Evolutionary conservation across 2,888 invertebrate species (phyloP).

Genomic region (Metellina segmentata): DNA sequence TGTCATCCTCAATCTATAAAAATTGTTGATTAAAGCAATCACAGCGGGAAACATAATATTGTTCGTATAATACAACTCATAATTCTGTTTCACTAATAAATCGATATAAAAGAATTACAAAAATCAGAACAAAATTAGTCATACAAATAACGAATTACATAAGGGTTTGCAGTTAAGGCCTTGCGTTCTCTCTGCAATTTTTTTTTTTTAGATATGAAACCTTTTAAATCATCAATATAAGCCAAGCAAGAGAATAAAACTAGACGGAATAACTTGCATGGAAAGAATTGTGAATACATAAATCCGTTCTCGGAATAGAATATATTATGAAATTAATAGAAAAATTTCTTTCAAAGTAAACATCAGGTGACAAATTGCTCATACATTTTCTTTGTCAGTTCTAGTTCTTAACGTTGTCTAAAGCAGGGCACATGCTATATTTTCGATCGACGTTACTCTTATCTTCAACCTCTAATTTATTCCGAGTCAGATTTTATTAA

Average conservation of each 20-base stretch:
- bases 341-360: slow-evolving; percentile 4
- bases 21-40: too few relatives aligned
- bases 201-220: too few relatives aligned
- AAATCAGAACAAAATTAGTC: too few relatives aligned
- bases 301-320: background rate
- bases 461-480: slow-evolving; percentile 59
- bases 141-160: too few relatives aligned
- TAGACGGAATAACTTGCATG: background rate
- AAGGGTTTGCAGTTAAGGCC: too few relatives aligned
- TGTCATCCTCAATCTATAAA: too few relatives aligned
- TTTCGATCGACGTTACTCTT: slow-evolving; percentile 27
- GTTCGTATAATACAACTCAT: too few relatives aligned
- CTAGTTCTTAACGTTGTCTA: slow-evolving; percentile 30
- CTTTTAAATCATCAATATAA: too few relatives aligned
- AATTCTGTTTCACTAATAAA: too few relatives aligned
- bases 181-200: too few relatives aligned
- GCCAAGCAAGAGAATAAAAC: background rate
- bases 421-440: slow-evolving; percentile 8
- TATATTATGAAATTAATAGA: slow-evolving; percentile 11
- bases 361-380: slow-evolving; percentile 42
- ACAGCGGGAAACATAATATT: too few relatives aligned
- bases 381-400: slow-evolving; percentile 27
- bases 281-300: background rate
- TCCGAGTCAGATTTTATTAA: slow-evolving; percentile 32
- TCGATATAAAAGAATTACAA: too few relatives aligned